Evolutionary conservation across 2,797 vertebrate genomes (phyloP), one percentile per base, ranked within the genome.

Genomic region (Bradypodion ventrale): DNA sequence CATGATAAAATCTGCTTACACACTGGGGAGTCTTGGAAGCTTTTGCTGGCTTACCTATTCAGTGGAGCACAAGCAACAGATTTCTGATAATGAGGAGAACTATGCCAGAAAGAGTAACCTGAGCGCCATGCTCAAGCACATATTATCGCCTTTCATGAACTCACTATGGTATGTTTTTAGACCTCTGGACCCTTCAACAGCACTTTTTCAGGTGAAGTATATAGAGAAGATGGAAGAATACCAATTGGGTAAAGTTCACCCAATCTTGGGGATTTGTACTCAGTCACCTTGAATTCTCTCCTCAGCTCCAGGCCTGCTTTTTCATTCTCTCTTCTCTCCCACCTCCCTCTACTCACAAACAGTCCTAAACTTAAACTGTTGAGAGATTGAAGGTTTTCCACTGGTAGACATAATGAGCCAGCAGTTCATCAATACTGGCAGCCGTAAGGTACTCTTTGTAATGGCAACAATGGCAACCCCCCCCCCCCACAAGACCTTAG

Each of bases 1-100:
- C 73, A 59, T 86, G 89, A 82, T 77, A 68, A 85, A 88, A 87
- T 35, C 56, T 70, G 37, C 70, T 82, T 82, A 56, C 74, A 68
- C 52, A 23, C 29, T 90, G 80, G 87, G 65, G 62, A 76, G 23
- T 25, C 59, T 74, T 19, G 62, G 76, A 49, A 16, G 52, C 75
- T 80, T 87, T 78, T 49, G 68, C 75, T 83, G 49, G 83, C 84
- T 75, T 44, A 65, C 49, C 40, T 80, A 59, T 60, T 73, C 79
- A 75, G 37, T 42, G 32, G 56, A n/a, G 9, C 69, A 65, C 65
- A 46, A 42, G 29, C 35, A 49, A 52, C 25, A 3, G 37, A 86
- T 16, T 85, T 84, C 37, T 80, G 63, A 60, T 73, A 37, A 81
- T 60, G 62, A 52, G 12, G 32, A n/a, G 40, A 63, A 60, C 59